Evolutionary conservation across 2,888 invertebrate species (phyloP), one percentile per base, ranked within the genome.

Genomic region (Macropis europaea): DNA sequence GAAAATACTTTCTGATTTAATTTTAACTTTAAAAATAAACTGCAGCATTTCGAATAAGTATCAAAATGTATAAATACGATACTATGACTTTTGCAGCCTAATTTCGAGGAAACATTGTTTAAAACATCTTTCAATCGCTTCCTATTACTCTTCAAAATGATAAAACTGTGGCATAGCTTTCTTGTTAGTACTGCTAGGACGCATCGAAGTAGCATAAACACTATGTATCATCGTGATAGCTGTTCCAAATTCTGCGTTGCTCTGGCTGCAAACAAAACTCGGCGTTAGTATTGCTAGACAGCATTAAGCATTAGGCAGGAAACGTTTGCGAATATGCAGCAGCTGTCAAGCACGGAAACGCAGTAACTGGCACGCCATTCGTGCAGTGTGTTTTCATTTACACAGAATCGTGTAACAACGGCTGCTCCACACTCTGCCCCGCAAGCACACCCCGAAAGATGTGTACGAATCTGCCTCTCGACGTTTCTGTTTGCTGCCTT

Each of bases 371-470:
- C 24, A 9, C 57, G 34, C 42, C 36, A 40, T 64, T 60, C 54
- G 3, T 45, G 45, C 43, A 42, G 30, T 47, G 50, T 13, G 56
- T 56, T 72, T 64, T 73, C 60, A 42, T 64, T 72, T 52, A 50
- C 50, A 40, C 30, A 42, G 47, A 57, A 30, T 52, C 47, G 74
- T 54, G 66, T 40, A 75, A 79, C 75, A 77, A 77, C 64, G 52
- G 43, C 48, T 48, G 56, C 74, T 75, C 38, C 40, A 28, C 61
- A 54, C 26, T 61, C 54, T 45, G 30, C 5, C n/a, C 32, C 28
- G 45, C 40, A 26, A 60, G 45, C 38, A 34, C 26, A 13, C 34
- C n/a, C 13, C 43, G n/a, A 52, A 50, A 52, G 34, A 34, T 11
- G 13, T 0, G 22, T 32, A 13, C 30, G 50, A 9, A 6, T 53